Base-by-base conservation (phyloP, 2,113 vertebrate genomes). In the Zingel zingel region DNA sequence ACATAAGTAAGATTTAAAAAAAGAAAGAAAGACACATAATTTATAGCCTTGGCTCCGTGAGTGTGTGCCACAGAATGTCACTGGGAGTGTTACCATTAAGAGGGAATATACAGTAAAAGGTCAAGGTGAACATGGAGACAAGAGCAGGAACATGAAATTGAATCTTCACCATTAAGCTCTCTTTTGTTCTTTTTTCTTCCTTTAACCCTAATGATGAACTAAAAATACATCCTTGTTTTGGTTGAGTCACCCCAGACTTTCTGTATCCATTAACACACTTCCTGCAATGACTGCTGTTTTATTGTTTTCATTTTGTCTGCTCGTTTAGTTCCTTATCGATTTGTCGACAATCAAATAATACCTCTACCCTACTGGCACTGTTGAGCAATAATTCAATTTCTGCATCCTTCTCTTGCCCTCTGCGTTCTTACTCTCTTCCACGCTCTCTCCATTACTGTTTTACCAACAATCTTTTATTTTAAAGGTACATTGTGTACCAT, bases 91-190 rank as follows among this genome's bases (percentile, higher is more conserved):
- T 18, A 48, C 39, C 74, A 68, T 25, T 39, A 62, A 27, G 58
- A 72, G 16, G 57, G 43, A 50, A 72, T 64, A 62, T 18, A 51
- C 36, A 65, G 63, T 30, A 61, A 79, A 84, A 86, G 85, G 83
- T 88, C 79, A 87, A 87, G 86, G 81, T 72, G 79, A 89, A 74
- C 36, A 70, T 7, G 33, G 59, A 77, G 57, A 48, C 67, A 72
- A 70, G 39, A 59, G 25, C 57, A 27, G 57, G 39, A 71, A 67
- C 19, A 25, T 43, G 21, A 45, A 23, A 76, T 33, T 30, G 1
- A 75, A 69, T n/a, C 7, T 1, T 63, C 21, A 47, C 9, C 12
- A 19, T 75, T 43, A 54, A 12, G 6, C 33, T 74, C 12, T 25
- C 27, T 27, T 33, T 64, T 47, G 25, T 21, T 19, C 0, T 1